Base-by-base conservation (phyloP, 1,140 invertebrate genomes). In the Lucilia cuprina region DNA sequence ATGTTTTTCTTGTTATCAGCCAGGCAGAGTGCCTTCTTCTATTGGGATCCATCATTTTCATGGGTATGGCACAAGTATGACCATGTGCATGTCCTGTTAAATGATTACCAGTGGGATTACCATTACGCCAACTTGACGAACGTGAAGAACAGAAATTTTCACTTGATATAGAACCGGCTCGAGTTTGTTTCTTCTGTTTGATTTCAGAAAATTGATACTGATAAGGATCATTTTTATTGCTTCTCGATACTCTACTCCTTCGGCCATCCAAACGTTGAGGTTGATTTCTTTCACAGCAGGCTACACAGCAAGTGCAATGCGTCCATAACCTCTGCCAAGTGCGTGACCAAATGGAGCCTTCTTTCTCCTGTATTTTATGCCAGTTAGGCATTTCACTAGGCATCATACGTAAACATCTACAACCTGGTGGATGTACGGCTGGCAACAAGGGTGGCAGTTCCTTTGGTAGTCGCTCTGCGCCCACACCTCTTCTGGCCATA, bases 111-210 rank as follows among this genome's bases (percentile, higher is more conserved):
- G 94, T 93, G 9, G 94, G 93, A 41, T 94, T 93, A 85, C 94
- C 94, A 85, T 95, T 93, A 17, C 95, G 92, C 96, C 96, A 97
- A 2, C 96, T 97, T 88, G 97, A 96, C 17, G 93, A 93, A 41
- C 94, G 91, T 0, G 96, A 97, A 2, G 96, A 97, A 82, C 95
- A 96, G 91, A 96, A 98, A 89, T 98, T 97, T 89, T 96, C 97
- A 9, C 96, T 97, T 0, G 96, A 96, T 19, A 97, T 96, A 0
- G 96, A 97, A 13, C 95, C 95, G 5, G 96, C 94, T 25, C 96
- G 91, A 90, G 94, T 95, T 88, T 94, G 95, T 87, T 94, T 95
- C 86, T 94, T 96, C 41, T 89, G 88, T 80, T 95, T 94, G 30
- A 96, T 93, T 88, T 96, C 95, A 0, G 95, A 95, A n/a, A 96